Evolutionary conservation across 2,888 invertebrate genomes (phyloP).

Genomic region (Atherix ibis): DNA sequence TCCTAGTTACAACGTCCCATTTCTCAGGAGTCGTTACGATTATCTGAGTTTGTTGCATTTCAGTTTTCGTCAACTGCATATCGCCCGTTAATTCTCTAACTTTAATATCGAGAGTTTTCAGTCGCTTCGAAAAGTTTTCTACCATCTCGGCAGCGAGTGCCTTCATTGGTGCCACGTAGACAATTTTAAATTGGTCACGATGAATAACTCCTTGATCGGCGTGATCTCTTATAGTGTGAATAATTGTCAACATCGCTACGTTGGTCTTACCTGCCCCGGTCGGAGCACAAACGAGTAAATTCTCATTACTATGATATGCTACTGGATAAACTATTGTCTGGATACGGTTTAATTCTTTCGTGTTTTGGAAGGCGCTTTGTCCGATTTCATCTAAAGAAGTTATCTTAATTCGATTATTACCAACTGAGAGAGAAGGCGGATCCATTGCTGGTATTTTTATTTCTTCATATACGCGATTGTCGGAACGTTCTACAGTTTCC

Average conservation of each 20-base stretch:
- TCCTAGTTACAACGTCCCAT: constrained; percentile 98
- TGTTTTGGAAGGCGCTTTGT: constrained; percentile 74
- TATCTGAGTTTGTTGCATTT: constrained; percentile 93
- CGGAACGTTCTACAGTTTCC: constrained; percentile 55
- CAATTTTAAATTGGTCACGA: constrained; percentile 91
- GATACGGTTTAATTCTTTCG: constrained; percentile 77
- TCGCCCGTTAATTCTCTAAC: constrained; percentile 95
- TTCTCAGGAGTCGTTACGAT: constrained; percentile 98
- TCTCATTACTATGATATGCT: constrained; percentile 93
- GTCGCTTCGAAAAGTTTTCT: constrained; percentile 69
- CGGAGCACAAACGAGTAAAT: constrained; percentile 93
- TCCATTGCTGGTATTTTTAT: constrained; percentile 63
- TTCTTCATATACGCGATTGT: constrained; percentile 66
- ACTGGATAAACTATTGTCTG: constrained; percentile 91
- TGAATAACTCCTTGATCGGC: constrained; percentile 65
- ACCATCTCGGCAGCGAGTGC: constrained; percentile 99
- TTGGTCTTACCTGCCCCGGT: constrained; percentile 99
- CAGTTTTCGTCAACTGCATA: constrained; percentile 88
- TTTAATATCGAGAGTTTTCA: constrained; percentile 57
- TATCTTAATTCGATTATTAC: constrained; percentile 46
- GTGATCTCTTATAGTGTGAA: constrained; percentile 78
- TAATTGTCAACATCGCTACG: constrained; percentile 83
- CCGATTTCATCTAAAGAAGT: constrained; percentile 52
- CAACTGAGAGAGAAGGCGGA: constrained; percentile 40
- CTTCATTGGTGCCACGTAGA: constrained; percentile 99